Percentiles rank a stretch among this genome's conserved stretches.
phyloP scores from a whole-genome alignment of 2,888 invertebrate species.

The Dryobotodes eremita region DNA sequence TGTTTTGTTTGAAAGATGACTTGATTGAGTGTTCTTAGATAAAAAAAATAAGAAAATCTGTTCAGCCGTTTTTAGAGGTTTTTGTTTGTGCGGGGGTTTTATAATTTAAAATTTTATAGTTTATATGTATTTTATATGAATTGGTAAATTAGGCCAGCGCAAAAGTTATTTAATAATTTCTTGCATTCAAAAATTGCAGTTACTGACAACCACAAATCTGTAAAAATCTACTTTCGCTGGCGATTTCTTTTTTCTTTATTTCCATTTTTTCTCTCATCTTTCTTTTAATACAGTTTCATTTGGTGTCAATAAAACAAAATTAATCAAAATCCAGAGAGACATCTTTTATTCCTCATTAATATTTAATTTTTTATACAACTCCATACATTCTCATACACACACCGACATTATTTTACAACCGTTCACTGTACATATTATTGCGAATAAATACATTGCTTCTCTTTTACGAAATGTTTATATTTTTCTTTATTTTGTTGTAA shows the following conservation, averaged over 20 bases:
- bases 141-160: too few species aligned
- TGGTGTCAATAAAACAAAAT: slow-evolving; percentile 73
- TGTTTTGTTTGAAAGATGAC: too few species aligned
- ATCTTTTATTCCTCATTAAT: slow-evolving; percentile 86
- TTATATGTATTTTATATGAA: background rate
- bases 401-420: slow-evolving; percentile 78
- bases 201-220: background rate
- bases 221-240: background rate
- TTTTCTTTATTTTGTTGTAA: slow-evolving; percentile 47
- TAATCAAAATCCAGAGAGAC: slow-evolving; percentile 83
- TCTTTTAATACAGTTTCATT: too few species aligned
- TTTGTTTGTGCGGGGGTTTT: too few species aligned
- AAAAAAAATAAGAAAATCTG: too few species aligned
- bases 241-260: background rate
- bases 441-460: slow-evolving; percentile 88
- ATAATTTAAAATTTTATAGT: too few species aligned
- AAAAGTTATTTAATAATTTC: background rate
- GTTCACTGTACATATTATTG: slow-evolving; percentile 86
- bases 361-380: slow-evolving; percentile 81
- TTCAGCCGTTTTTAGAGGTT: too few species aligned
- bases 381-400: slow-evolving; percentile 83
- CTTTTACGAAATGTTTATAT: slow-evolving; percentile 61
- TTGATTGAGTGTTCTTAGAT: too few species aligned
- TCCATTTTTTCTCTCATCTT: too few species aligned
- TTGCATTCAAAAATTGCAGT: background rate